phyloP scores from a whole-genome alignment of 2,888 invertebrate species.

The Ditula angustiorana region DNA sequence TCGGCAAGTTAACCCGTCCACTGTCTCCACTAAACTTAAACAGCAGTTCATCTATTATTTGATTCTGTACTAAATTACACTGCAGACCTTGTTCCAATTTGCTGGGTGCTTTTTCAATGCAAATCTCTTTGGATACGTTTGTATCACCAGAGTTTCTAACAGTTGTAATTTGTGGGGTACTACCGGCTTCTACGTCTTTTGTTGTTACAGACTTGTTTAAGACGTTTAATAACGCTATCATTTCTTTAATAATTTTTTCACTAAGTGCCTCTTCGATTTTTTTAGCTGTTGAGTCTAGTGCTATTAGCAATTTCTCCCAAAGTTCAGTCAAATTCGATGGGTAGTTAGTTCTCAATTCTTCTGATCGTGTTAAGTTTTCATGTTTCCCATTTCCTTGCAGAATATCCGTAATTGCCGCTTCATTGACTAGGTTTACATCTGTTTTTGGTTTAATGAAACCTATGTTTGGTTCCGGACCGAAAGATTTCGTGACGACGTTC shows the following conservation, averaged over 20 bases:
- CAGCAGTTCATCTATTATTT: constrained; percentile 64
- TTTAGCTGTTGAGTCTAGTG: constrained; percentile 62
- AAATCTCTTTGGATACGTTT: constrained; percentile 43
- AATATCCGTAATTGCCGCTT: constrained; percentile 54
- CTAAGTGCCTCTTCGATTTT: constrained; percentile 64
- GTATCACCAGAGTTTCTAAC: constrained; percentile 21
- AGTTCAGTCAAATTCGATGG: constrained; percentile 57
- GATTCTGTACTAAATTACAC: constrained; percentile 63
- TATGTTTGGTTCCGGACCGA: constrained; percentile 44
- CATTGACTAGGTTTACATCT: constrained; percentile 55
- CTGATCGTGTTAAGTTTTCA: constrained; percentile 49
- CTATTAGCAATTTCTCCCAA: constrained; percentile 61
- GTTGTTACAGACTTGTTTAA: constrained; percentile 40
- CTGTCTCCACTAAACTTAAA: constrained; percentile 53
- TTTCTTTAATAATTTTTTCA: constrained; percentile 62
- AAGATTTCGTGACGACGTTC: constrained; percentile 54
- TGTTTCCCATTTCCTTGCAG: constrained; percentile 50
- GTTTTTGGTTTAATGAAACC: constrained; percentile 46
- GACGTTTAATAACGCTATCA: constrained; percentile 52
- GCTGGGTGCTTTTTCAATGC: constrained; percentile 27
- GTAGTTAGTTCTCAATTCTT: constrained; percentile 50
- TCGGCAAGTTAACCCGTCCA: constrained; percentile 39
- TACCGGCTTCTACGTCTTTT: constrained; percentile 1
- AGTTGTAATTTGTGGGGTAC: constrained; percentile 14
- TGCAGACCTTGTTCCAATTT: constrained; percentile 55